Base-by-base conservation (phyloP, 2,113 vertebrate genomes). In the Boulengeromyrus knoepffleri region DNA sequence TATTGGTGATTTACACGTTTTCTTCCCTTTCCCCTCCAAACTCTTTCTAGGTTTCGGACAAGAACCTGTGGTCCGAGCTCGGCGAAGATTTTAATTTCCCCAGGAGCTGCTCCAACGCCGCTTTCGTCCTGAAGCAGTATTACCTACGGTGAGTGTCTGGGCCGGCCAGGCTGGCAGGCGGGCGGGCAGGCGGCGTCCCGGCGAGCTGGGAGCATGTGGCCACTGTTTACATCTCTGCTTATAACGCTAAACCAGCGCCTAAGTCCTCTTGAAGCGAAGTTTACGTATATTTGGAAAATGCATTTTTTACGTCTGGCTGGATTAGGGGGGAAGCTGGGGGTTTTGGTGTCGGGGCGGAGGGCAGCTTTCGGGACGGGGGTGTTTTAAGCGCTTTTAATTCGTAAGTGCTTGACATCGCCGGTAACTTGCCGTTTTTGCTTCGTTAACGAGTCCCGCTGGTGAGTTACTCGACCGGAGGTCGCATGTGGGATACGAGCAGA, bases 81-180 rank as follows among this genome's bases (percentile, higher is more conserved):
- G 97, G 96, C 92, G 99, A 99, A 93, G 98, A 99, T 93, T 99
- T 99, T 96, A 97, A 98, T 96, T 99, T 99, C 94, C 99, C 99
- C 90, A 97, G 97, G 96, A 98, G 97, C 96, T 99, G 99, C 94
- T 98, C 99, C 93, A 99, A 99, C 91, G 98, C 98, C 95, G 98
- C 98, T 95, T 99, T 99, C 96, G 98, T 98, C 97, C 97, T 99
- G 96, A 99, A 99, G 97, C 99, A 99, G 97, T 99, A 99, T 98
- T 99, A 99, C 97, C 97, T 99, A 96, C 97, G 99, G 99, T 99
- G 95, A 99, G 98, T 97, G 93, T 92, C 91, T 21, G 87, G 53
- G 52, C 31, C 3, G 45, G 70, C 27, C 12, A 31, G 58, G 21
- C 83, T 13, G 10, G 21, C 83, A 1, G 83, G 84, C 42, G 45